phyloP scores from a whole-genome alignment of 2,113 vertebrate species.

The Leucopsar rothschildi region DNA sequence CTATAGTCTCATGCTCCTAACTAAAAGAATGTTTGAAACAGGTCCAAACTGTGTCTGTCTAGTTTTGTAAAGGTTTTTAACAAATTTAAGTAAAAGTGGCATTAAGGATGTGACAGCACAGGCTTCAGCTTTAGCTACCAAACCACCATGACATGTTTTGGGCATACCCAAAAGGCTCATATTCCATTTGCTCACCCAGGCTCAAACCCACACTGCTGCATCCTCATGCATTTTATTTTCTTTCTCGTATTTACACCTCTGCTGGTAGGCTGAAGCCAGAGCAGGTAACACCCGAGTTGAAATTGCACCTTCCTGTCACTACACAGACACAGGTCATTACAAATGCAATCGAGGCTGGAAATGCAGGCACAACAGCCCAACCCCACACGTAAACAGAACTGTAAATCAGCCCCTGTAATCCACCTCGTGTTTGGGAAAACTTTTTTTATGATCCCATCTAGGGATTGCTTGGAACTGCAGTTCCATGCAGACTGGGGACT shows the following conservation, averaged over 20 bases:
- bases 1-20: background rate
- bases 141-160: background rate
- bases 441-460: background rate
- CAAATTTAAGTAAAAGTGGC: background rate
- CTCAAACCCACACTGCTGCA: background rate
- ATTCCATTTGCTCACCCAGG: background rate
- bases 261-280: background rate
- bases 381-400: background rate
- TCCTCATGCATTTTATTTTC: background rate
- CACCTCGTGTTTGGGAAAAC: background rate
- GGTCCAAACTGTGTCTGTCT: background rate
- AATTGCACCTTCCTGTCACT: background rate
- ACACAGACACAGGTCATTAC: background rate
- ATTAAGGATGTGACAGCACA: background rate
- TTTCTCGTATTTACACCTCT: background rate
- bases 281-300: rapidly evolving
- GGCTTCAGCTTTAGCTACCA: background rate
- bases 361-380: background rate
- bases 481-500: background rate
- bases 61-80: background rate
- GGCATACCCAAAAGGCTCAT: background rate
- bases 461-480: background rate
- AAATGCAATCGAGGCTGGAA: background rate
- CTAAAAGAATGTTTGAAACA: background rate
- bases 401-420: background rate